Evolutionary conservation across 2,113 vertebrate genomes (phyloP), one percentile per base, ranked within the genome.

Genomic region (Grus americana): DNA sequence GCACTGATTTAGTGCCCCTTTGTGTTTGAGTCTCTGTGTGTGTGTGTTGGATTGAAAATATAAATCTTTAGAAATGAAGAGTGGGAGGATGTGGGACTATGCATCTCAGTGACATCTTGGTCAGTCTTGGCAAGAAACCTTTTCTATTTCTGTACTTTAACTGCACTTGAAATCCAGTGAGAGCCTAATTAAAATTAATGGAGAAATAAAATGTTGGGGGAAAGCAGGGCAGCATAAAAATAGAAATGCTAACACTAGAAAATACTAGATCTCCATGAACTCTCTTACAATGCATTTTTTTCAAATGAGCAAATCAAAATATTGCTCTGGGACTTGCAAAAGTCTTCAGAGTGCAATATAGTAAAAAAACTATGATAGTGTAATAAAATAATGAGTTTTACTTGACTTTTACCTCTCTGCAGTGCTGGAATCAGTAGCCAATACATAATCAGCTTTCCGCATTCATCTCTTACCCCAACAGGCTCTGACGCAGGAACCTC

Each of bases 111-210:
- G 57, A 71, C n/a, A 44, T 79, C 61, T 82, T 46, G 27, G 44
- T 91, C 85, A 75, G 22, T 58, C 65, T 89, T 59, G 47, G 62
- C 81, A 93, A 79, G 50, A 76, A 75, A 63, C 5, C 18, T 95
- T 93, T 72, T 86, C 50, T 30, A 49, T 55, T 91, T 82, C n/a
- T 67, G 15, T 81, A 67, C 26, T 55, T 65, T 34, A 55, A 42
- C 27, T 68, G 66, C 72, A 65, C 79, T 73, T 72, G 66, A 90
- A 88, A 93, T 84, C 55, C 62, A 75, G 50, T n/a, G 50, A 94
- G n/a, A 95, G 7, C 18, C 44, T 92, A 95, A 95, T 42, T 93
- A 92, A 88, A 95, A 92, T 73, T 87, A 92, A 87, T 30, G 67
- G 46, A 76, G 47, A 85, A 94, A 97, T 82, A 93, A 70, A 92